Percentiles rank a stretch among this genome's conserved stretches.
phyloP scores from a whole-genome alignment of 1,140 invertebrate genomes.

The Cotesia chilonis region DNA sequence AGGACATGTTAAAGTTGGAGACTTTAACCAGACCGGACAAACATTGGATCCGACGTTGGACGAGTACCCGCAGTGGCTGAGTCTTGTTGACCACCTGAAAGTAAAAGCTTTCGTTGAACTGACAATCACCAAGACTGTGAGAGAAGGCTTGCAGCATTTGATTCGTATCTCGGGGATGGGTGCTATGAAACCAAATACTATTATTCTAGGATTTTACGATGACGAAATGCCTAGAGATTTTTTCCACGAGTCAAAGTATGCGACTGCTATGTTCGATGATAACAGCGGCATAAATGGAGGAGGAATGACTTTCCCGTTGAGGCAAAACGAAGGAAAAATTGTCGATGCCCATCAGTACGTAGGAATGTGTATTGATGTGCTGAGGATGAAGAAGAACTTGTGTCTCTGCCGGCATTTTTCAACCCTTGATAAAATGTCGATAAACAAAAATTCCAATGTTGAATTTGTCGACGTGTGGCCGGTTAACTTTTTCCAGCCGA shows the following conservation, averaged over 20 bases:
- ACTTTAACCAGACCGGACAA: slow-evolving; percentile 63
- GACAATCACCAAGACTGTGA: slow-evolving; percentile 83
- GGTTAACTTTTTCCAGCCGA: slow-evolving; percentile 84
- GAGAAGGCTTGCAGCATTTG: slow-evolving; percentile 92
- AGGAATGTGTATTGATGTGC: slow-evolving; percentile 83
- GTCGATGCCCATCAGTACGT: slow-evolving; percentile 79
- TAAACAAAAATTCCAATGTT: slow-evolving; percentile 70
- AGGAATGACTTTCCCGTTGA: slow-evolving; percentile 59
- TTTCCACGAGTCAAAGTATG: slow-evolving; percentile 67
- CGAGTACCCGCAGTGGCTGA: slow-evolving; percentile 87
- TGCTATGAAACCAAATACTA: slow-evolving; percentile 99
- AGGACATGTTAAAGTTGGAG: slow-evolving; percentile 86
- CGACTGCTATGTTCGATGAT: slow-evolving; percentile 58
- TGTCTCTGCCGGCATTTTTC: slow-evolving; percentile 94
- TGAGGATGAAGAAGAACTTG: slow-evolving; percentile 94
- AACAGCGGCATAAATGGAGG: slow-evolving; percentile 46
- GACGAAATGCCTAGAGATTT: slow-evolving; percentile 78
- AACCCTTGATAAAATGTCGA: slow-evolving; percentile 77
- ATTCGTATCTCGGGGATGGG: slow-evolving; percentile 93
- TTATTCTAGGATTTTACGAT: slow-evolving; percentile 90
- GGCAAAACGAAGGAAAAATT: slow-evolving; percentile 50
- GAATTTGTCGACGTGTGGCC: slow-evolving; percentile 98
- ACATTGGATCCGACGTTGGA: slow-evolving; percentile 76
- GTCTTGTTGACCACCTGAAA: slow-evolving; percentile 85
- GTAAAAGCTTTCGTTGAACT: slow-evolving; percentile 98